Base-by-base conservation (phyloP, 2,888 invertebrate genomes). In the Phyto melanocephala region DNA sequence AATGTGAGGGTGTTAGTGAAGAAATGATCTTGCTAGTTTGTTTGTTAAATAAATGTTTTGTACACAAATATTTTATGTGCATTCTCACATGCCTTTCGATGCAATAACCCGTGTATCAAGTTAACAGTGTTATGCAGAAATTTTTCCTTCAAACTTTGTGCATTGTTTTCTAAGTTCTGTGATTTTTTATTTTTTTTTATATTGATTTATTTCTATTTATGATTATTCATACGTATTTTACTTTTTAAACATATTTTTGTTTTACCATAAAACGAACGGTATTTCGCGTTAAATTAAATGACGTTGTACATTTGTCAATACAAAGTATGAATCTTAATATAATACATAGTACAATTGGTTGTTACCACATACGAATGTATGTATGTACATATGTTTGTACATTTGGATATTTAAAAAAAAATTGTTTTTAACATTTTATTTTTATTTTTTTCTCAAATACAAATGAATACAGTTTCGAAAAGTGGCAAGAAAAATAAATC, bases 261-360 rank as follows among this genome's bases (percentile, higher is more conserved):
- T 56, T 56, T 60, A 71, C 67, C 75, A 79, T 50, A 75, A 82
- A 54, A 81, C 71, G 82, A 82, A 82, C 82, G 82, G 82, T 82
- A 82, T 82, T 82, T 82, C 75, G 79, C 71, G 79, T 82, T 82
- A 42, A 71, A 79, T 56, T 79, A 79, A 76, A 79, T 79, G 75
- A 82, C 75, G 65, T 82, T 74, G 74, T 72, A 56, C 65, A 56
- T 71, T 76, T 67, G 45, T 67, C 52, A 50, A 67, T 67, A 82
- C 82, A 82, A 82, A 71, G 79, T 82, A 82, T 82, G 82, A 79
- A 79, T 82, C 79, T 82, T 79, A 79, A 82, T 79, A 68, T 63
- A 63, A 28, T 5, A 82, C 75, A 65, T 82, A 70, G 74, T 71
- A 56, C 65, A 56, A n/a, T 71, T 75, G 60, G 42, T 65, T 58